phyloP scores from a whole-genome alignment of 1,140 invertebrate species.

The Aphelenchoides fujianensis region DNA sequence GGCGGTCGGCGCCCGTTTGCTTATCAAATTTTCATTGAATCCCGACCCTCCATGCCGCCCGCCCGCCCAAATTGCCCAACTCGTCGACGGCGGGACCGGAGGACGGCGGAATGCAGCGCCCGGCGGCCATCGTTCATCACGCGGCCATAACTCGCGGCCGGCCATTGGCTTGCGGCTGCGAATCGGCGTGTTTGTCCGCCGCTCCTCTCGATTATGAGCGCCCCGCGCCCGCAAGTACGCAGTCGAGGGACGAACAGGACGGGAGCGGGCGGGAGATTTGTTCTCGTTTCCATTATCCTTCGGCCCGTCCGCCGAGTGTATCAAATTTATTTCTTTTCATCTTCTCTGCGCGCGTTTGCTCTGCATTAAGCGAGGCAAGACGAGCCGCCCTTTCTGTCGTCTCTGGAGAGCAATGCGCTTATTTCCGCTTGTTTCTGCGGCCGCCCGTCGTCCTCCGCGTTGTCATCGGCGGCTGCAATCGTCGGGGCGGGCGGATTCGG shows the following conservation, averaged over 20 bases:
- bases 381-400: neutral
- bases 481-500: too few species aligned
- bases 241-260: too few species aligned
- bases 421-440: neutral
- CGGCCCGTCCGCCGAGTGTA: neutral
- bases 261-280: neutral
- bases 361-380: slow-evolving; percentile 1
- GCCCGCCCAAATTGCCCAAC: neutral
- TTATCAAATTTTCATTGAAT: slow-evolving; percentile 6
- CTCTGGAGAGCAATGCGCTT: neutral
- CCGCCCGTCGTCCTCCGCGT: too few species aligned
- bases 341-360: too few species aligned
- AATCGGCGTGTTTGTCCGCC: too few species aligned
- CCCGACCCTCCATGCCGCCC: neutral
- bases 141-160: neutral
- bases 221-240: too few species aligned
- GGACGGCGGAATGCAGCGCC: neutral
- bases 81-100: neutral
- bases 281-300: neutral
- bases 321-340: slow-evolving; percentile 6
- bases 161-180: neutral
- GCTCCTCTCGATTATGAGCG: too few species aligned
- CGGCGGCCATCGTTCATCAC: neutral
- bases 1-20: neutral
- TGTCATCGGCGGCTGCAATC: neutral